These are phyloP conservation scores for Sarcoramphus papa DNA, from an alignment of 2,797 vertebrate genomes.

Conservation along the genomic window DNA sequence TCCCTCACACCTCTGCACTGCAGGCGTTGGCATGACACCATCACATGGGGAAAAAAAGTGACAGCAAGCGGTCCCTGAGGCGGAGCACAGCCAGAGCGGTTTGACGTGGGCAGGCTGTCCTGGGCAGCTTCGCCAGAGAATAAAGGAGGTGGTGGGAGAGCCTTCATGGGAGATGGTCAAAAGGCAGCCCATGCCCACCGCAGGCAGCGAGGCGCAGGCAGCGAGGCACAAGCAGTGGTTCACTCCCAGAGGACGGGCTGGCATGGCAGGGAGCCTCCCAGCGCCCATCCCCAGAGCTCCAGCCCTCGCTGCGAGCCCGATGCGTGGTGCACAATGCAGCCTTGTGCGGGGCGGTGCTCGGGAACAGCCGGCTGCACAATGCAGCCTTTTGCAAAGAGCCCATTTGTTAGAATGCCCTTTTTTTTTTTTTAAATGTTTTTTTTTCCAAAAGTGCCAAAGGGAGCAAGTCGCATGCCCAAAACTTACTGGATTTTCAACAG, in stretches of 20 bases:
- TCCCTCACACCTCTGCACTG: background rate
- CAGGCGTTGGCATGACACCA: background rate
- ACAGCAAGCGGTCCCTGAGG: background rate
- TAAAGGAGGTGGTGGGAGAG: background rate
- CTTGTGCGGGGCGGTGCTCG: background rate
- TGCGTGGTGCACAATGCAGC: background rate
- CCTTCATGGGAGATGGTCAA: background rate
- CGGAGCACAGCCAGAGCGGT: rapidly evolving
- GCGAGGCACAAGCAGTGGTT: background rate
- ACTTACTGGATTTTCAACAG: background rate
- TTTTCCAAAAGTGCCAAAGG: background rate
- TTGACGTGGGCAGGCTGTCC: background rate
- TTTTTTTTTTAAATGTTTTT: no score
- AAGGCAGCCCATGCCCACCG: background rate
- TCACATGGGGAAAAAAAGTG: no score
- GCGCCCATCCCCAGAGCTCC: background rate
- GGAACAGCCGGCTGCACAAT: background rate
- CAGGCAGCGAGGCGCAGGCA: background rate
- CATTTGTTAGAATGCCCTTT: background rate
- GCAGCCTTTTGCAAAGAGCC: conserved; percentile 26
- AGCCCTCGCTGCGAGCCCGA: background rate
- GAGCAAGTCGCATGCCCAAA: background rate
- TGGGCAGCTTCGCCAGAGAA: background rate
- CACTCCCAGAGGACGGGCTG: background rate
- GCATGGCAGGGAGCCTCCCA: background rate